These are phyloP conservation scores for Smittia sp. DNA, from an alignment of 2,888 invertebrate genomes.

Conservation along the genomic window DNA sequence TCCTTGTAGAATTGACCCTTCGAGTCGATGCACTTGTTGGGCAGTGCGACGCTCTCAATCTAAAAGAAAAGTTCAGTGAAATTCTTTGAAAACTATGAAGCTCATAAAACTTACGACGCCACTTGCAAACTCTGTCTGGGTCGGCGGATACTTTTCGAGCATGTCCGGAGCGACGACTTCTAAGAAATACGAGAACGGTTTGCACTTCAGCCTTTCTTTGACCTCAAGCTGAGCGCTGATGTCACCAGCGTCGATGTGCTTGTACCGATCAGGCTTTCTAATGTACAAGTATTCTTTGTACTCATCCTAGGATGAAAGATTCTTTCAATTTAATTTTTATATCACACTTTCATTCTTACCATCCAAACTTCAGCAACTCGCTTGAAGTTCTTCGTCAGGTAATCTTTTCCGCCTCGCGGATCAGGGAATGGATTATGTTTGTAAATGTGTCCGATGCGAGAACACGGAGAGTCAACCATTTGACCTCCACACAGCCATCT, in stretches of 20 bases:
- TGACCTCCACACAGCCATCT: slow-evolving; percentile 90
- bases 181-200: slow-evolving; percentile 94
- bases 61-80: slow-evolving; percentile 46
- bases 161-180: slow-evolving; percentile 89
- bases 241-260: slow-evolving; percentile 75
- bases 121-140: slow-evolving; percentile 31
- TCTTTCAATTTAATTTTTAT: background rate
- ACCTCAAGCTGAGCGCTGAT: slow-evolving; percentile 72
- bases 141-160: slow-evolving; percentile 56
- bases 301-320: slow-evolving; percentile 62
- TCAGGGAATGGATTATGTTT: slow-evolving; percentile 88
- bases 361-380: slow-evolving; percentile 97
- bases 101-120: slow-evolving; percentile 11
- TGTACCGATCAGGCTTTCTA: slow-evolving; percentile 69
- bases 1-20: slow-evolving; percentile 46
- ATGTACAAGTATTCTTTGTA: slow-evolving; percentile 83
- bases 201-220: slow-evolving; percentile 75
- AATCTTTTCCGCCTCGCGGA: slow-evolving; percentile 61
- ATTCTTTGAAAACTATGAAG: too few species aligned
- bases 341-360: slow-evolving; percentile 92
- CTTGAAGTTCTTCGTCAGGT: slow-evolving; percentile 66
- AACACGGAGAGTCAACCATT: slow-evolving; percentile 89
- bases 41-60: slow-evolving; percentile 62
- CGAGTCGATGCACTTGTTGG: slow-evolving; percentile 71
- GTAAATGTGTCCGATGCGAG: slow-evolving; percentile 88